phyloP scores from a whole-genome alignment of 2,797 vertebrate genomes.

The Neosilurus hyrtlii region DNA sequence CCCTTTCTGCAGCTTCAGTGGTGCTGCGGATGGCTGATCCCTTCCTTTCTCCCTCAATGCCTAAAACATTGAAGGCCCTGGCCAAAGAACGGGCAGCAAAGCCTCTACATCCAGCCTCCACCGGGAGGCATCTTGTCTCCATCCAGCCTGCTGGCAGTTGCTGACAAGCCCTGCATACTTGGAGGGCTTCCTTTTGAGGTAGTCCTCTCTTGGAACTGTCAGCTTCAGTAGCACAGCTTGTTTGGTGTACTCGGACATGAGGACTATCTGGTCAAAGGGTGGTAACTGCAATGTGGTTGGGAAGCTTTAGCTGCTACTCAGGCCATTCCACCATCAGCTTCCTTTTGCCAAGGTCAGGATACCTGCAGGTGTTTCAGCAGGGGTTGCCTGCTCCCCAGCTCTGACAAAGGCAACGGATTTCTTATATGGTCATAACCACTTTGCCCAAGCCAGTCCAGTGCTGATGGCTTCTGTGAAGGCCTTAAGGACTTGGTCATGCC shows the following conservation, averaged over 20 bases:
- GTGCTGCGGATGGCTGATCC: not conserved
- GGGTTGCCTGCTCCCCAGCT: not conserved
- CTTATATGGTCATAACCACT: not conserved
- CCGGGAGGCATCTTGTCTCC: not conserved
- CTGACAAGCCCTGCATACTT: not conserved
- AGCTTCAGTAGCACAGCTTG: too few relatives aligned
- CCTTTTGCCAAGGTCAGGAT: too few relatives aligned
- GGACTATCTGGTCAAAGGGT: too few relatives aligned
- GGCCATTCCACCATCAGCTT: too few relatives aligned
- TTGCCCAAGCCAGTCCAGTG: slow-evolving; percentile 9
- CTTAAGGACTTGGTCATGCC: slow-evolving; percentile 36
- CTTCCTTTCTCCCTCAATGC: not conserved
- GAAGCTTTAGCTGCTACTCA: too few relatives aligned
- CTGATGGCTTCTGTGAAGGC: slow-evolving; percentile 32
- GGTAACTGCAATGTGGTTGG: too few relatives aligned
- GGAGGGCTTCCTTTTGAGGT: not conserved
- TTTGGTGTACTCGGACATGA: too few relatives aligned
- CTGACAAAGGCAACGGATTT: not conserved
- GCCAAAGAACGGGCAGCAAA: not conserved
- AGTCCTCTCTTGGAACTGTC: too few relatives aligned
- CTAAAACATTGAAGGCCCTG: too few relatives aligned
- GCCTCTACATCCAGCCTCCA: not conserved
- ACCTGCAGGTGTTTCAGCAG: not conserved
- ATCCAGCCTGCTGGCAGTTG: not conserved
- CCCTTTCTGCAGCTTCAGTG: not conserved